phyloP scores from a whole-genome alignment of 2,113 vertebrate species.

The Gavia stellata region DNA sequence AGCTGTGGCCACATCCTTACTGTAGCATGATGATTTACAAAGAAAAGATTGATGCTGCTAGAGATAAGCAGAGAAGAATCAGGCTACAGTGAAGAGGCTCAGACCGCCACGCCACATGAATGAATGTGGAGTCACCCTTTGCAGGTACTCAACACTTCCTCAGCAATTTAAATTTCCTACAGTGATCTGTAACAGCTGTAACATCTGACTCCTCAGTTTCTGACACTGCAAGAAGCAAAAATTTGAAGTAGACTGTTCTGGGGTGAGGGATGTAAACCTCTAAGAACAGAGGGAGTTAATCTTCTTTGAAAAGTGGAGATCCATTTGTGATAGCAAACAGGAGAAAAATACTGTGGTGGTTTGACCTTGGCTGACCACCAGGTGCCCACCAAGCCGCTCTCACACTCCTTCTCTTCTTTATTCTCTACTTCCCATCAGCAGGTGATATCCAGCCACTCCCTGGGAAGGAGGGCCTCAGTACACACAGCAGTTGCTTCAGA shows the following conservation, averaged over 20 bases:
- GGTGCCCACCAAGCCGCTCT: neutral
- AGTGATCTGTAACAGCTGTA: neutral
- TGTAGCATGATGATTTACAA: neutral
- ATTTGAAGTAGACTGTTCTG: neutral
- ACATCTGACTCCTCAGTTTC: neutral
- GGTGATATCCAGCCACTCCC: neutral
- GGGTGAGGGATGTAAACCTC: neutral
- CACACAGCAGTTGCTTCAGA: neutral
- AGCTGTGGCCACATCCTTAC: slow-evolving; percentile 30
- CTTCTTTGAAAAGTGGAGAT: neutral
- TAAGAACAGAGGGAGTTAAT: neutral
- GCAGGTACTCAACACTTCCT: neutral
- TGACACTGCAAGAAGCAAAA: neutral
- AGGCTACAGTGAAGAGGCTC: neutral
- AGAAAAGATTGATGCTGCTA: neutral
- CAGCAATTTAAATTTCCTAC: neutral
- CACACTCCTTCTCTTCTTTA: neutral
- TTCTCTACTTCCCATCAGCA: neutral
- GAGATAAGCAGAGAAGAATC: neutral
- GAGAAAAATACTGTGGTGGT: neutral
- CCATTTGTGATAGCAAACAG: neutral
- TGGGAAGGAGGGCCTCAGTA: neutral
- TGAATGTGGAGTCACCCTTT: neutral
- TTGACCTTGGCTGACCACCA: neutral
- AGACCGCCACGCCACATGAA: neutral